Evolutionary conservation across 1,140 invertebrate species (phyloP).

Genomic region (Andrena cerasifolii): DNA sequence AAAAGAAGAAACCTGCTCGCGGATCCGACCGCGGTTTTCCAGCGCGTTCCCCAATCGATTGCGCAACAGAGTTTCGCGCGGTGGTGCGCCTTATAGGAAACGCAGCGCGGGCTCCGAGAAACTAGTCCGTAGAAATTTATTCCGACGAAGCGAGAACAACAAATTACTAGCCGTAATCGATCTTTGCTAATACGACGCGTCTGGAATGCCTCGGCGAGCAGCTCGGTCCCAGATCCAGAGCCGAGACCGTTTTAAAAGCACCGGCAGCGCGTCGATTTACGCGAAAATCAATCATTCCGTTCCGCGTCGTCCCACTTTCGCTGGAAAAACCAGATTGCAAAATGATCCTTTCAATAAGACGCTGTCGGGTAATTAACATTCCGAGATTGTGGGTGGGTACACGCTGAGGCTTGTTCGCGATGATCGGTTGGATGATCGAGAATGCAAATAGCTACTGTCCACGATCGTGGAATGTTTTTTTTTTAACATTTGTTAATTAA

Average conservation of each 20-base stretch:
- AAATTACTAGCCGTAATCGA: constrained; percentile 79
- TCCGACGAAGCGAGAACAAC: constrained; percentile 79
- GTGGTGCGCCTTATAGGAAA: constrained; percentile 41
- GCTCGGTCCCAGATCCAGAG: constrained; percentile 60
- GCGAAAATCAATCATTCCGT: constrained; percentile 49
- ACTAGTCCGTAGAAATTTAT: constrained; percentile 76
- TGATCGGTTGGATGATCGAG: not conserved
- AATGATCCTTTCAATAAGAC: not conserved
- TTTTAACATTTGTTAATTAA: no score
- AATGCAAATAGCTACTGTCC: not conserved
- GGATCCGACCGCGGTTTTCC: constrained; percentile 37
- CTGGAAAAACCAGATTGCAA: not conserved
- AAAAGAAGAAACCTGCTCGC: constrained; percentile 36
- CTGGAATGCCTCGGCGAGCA: constrained; percentile 70
- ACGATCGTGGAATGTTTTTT: constrained; percentile 4
- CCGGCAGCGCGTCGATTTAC: constrained; percentile 61
- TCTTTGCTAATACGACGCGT: constrained; percentile 79
- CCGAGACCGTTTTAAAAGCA: constrained; percentile 51
- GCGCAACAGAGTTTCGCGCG: constrained; percentile 41
- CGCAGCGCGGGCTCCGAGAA: constrained; percentile 42
- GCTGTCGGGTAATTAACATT: not conserved
- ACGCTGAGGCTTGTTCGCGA: no score
- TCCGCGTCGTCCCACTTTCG: constrained; percentile 14
- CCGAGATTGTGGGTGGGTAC: not conserved
- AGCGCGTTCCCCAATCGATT: constrained; percentile 31